Evolutionary conservation across 2,888 invertebrate species (phyloP).

Genomic region (Melieria crassipennis): DNA sequence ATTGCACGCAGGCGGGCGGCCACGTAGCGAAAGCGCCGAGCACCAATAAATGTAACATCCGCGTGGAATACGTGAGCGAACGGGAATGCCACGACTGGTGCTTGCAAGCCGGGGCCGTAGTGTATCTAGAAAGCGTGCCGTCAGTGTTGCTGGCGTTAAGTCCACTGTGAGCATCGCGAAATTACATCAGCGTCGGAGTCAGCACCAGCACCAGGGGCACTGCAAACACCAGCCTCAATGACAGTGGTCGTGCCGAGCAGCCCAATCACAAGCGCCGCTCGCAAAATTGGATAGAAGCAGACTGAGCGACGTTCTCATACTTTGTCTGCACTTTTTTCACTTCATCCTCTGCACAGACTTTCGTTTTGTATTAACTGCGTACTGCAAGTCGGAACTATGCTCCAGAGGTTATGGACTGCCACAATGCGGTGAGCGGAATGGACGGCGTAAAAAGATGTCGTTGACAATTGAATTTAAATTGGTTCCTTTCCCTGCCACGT

Average conservation of each 20-base stretch:
- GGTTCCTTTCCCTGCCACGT: slow-evolving; percentile 38
- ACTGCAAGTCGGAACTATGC: no score
- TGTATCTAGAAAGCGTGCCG: no score
- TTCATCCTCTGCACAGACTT: no score
- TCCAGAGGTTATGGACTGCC: no score
- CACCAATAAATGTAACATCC: neutral
- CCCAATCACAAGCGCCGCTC: no score
- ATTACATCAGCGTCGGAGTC: slow-evolving; percentile 9
- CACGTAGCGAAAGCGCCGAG: neutral
- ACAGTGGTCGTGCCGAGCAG: no score
- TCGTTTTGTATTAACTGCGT: no score
- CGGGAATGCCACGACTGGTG: neutral
- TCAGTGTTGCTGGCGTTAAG: neutral
- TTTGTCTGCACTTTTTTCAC: no score
- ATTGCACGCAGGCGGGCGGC: no score
- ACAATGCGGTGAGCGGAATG: neutral
- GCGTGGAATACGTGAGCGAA: neutral
- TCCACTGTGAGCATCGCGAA: slow-evolving; percentile 12
- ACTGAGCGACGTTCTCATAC: no score
- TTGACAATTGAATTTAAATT: slow-evolving; percentile 59
- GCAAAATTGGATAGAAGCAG: no score
- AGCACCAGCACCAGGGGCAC: neutral
- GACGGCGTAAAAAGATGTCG: slow-evolving; percentile 38
- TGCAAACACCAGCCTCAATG: no score
- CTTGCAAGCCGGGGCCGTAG: neutral